These are phyloP conservation scores for Prionace glauca DNA, from an alignment of 2,797 vertebrate genomes.

Conservation along the genomic window DNA sequence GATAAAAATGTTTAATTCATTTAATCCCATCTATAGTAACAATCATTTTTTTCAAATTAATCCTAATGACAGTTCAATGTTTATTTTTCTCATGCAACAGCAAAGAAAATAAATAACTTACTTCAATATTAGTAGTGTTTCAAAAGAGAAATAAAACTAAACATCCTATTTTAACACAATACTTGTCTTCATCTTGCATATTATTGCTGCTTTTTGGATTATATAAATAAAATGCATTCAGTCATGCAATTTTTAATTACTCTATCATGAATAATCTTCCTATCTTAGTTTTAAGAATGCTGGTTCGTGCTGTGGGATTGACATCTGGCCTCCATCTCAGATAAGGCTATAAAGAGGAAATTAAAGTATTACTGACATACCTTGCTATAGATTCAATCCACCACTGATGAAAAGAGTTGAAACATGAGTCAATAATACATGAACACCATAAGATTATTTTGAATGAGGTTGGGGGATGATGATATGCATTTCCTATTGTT, in stretches of 20 bases:
- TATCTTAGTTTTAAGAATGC: neutral
- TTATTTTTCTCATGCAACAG: neutral
- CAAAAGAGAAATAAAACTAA: neutral
- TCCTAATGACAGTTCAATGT: neutral
- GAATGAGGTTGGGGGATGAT: neutral
- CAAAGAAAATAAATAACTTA: neutral
- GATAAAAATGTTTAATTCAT: neutral
- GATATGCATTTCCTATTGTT: neutral
- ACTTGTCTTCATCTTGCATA: neutral
- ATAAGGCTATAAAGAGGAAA: neutral
- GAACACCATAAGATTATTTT: neutral
- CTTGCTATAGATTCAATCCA: slow-evolving; percentile 13
- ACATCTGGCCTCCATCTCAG: neutral
- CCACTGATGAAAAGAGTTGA: neutral
- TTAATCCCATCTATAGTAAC: neutral
- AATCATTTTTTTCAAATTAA: neutral
- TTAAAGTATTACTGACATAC: neutral
- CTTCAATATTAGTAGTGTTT: slow-evolving; percentile 6
- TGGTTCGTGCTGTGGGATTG: neutral
- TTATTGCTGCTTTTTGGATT: neutral
- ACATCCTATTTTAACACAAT: neutral
- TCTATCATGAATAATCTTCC: slow-evolving; percentile 1
- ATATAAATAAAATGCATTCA: neutral
- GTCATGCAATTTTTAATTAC: neutral
- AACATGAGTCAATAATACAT: slow-evolving; percentile 1